Evolutionary conservation across 2,888 invertebrate species (phyloP), one percentile per base, ranked within the genome.

Genomic region (Dryobota labecula): DNA sequence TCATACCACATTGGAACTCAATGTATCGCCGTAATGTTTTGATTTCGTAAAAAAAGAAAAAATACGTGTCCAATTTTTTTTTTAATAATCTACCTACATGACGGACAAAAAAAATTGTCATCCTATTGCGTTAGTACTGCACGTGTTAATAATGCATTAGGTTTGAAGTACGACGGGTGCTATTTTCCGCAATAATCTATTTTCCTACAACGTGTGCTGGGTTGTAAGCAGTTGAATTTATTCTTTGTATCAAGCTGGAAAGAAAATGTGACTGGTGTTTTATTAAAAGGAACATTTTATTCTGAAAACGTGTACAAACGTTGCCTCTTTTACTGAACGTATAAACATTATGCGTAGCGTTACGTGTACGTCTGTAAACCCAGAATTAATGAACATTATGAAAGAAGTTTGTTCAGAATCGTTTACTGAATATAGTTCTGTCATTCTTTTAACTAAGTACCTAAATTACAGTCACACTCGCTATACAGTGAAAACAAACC

Each of bases 121-220:
- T n/a, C n/a, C n/a, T n/a, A n/a, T n/a, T 61, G 20, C 41, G 41
- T 53, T 60, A 60, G 24, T 18, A 54, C 9, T 45, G 60, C 54
- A 43, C 47, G 54, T 62, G 57, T 53, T 66, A 63, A 60, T 71
- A 81, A 76, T 70, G 64, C 61, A 77, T 65, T 57, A 77, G 66
- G 41, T 77, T 63, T 60, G 65, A 36, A 43, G 24, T 51, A 63
- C 43, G 38, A 30, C 79, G 51, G 69, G 53, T 36, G 13, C 41
- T 33, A 36, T 62, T 65, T 66, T 70, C 61, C 33, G 58, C 54
- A 78, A 66, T 82, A 82, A 82, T 82, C 64, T 57, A 78, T 78
- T 73, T 78, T 58, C 62, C 33, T 45, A 43, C 54, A 58, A 73
- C 74, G 83, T 74, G 83, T 33, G 0, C 65, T 58, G 82, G 24